Conservation (phyloP, 2,888 invertebrate genomes). For the Geotrupes spiniger region DNA sequence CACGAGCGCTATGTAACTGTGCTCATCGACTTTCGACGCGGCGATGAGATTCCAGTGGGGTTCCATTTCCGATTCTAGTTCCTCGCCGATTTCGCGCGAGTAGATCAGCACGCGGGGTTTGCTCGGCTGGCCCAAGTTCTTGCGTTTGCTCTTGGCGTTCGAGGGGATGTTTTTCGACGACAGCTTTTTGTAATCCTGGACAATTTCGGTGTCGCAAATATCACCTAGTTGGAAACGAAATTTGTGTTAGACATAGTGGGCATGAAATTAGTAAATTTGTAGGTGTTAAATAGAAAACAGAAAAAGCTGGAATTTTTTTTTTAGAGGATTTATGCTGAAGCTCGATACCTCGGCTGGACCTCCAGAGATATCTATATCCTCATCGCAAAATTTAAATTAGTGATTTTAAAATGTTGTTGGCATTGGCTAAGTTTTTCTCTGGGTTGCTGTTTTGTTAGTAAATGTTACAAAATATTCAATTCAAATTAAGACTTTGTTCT, state of each 20-base stretch:
- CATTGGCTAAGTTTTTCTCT: too few relatives aligned
- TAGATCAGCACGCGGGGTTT: conserved; percentile 63
- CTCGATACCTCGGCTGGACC: too few relatives aligned
- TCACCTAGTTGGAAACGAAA: conserved; percentile 44
- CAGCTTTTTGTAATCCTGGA: conserved; percentile 70
- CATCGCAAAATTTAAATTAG: too few relatives aligned
- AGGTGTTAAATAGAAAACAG: too few relatives aligned
- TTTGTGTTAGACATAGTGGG: background rate
- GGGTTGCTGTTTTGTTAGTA: too few relatives aligned
- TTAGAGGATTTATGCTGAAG: too few relatives aligned
- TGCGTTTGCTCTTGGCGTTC: conserved; percentile 48
- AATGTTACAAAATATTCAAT: too few relatives aligned
- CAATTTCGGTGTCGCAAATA: conserved; percentile 70
- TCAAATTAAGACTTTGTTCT: too few relatives aligned
- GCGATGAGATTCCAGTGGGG: conserved; percentile 65
- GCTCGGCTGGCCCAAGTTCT: conserved; percentile 56
- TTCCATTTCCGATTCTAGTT: conserved; percentile 52
- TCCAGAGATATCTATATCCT: too few relatives aligned
- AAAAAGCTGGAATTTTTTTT: background rate
- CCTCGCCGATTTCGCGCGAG: conserved; percentile 56
- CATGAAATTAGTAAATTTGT: too few relatives aligned
- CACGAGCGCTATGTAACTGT: conserved; percentile 63
- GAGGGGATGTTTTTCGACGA: conserved; percentile 44
- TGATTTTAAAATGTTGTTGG: too few relatives aligned
- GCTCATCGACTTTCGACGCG: conserved; percentile 57